phyloP scores from a whole-genome alignment of 2,888 invertebrate species.

The Salticus scenicus region DNA sequence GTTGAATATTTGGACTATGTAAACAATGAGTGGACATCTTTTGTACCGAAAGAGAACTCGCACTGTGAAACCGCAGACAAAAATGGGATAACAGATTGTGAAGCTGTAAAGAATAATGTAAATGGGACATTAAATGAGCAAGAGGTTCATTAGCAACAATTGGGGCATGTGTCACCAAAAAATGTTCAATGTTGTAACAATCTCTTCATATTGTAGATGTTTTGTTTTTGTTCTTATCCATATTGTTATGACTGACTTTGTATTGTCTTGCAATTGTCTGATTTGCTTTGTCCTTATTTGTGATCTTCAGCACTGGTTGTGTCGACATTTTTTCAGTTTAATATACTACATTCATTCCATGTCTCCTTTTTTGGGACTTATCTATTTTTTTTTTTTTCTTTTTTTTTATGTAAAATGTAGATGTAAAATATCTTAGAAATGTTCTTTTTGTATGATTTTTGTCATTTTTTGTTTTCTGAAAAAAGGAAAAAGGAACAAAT shows the following conservation, averaged over 20 bases:
- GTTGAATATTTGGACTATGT: conserved; percentile 86
- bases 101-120: conserved; percentile 31
- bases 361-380: conserved; percentile 45
- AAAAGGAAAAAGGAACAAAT: background rate
- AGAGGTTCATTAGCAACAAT: conserved; percentile 31
- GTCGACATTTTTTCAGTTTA: background rate
- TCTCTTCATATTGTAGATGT: conserved; percentile 41
- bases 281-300: conserved; percentile 30
- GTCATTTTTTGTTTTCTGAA: background rate
- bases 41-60: conserved; percentile 74
- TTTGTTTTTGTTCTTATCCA: conserved; percentile 45
- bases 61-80: background rate
- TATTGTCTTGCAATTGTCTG: conserved; percentile 44
- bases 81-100: conserved; percentile 29
- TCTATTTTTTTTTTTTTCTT: background rate
- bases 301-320: background rate
- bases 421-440: background rate
- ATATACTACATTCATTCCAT: conserved; percentile 51
- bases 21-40: conserved; percentile 86
- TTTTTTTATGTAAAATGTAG: background rate
- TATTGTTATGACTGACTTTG: conserved; percentile 39
- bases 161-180: conserved; percentile 29
- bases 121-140: conserved; percentile 40
- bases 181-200: conserved; percentile 63
- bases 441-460: background rate